Base-by-base conservation (phyloP, 2,888 invertebrate genomes). In the Rotaria sp. region DNA sequence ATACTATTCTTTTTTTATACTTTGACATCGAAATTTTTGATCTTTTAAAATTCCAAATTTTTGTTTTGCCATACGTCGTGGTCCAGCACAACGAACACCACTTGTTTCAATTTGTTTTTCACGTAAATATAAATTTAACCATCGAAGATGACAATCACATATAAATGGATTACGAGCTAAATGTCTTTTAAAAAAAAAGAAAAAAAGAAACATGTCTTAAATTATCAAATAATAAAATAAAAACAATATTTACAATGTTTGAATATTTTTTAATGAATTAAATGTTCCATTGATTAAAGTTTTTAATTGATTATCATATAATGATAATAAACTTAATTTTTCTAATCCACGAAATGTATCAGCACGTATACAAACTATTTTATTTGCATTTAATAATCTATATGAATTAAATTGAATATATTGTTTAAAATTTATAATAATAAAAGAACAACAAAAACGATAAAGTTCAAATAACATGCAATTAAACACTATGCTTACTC, bases 291-390 rank as follows among this genome's bases (percentile, higher is more conserved):
- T 97, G 57, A 95, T 95, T 88, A 99, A 92, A 0, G 96, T 95
- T 91, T 96, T 94, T 88, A 99, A 97, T 91, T 96, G 96, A 92
- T 99, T 99, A 92, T 99, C 97, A 91, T 99, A 99, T 55, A 99
- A 92, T 0, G 98, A 99, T 88, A 91, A 88, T 11, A 91, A 88
- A 87, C 90, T 90, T 10, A 91, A 89, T 84, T 89, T 90, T 67
- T 88, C 88, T 0, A 91, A 89, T 85, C 90, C 90, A 84, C 88
- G 88, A 88, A 91, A 91, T 11, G 90, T 89, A 86, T 91, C 90
- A 50, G 88, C 88, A 55, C 90, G 88, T 7, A 91, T 89, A 88
- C 91, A 91, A 41, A 89, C 89, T 50, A 91, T 90, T 87, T 89
- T 89, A 88, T 91, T 91, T 84, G 90, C 90, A 88, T 91, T 91